Evolutionary conservation across 2,113 vertebrate species (phyloP), one percentile per base, ranked within the genome.

Genomic region (Oreamnos americanus): DNA sequence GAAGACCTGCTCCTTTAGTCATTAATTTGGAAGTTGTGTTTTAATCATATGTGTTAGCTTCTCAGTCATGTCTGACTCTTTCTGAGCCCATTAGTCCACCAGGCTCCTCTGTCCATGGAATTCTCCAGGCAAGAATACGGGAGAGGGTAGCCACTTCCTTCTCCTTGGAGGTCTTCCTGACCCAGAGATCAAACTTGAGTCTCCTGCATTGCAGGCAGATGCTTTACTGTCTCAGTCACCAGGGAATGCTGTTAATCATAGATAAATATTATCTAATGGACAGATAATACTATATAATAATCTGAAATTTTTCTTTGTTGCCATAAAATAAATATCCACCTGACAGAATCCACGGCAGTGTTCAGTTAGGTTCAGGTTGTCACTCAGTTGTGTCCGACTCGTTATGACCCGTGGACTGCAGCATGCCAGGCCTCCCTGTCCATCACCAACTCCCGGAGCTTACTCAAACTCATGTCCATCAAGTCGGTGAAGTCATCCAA

Each of bases 311-410:
- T 47, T 55, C 21, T 57, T 93, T 45, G 62, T 33, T 95, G 91
- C 62, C 43, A 82, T 64, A 84, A 60, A 81, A 84, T 91, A 91
- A 94, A 87, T 36, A 83, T 25, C n/a, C 16, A 74, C 36, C 26
- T 81, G 26, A 93, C 7, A 84, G 6, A 74, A 62, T 74, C 43
- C 90, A 81, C 14, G 79, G 9, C 16, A 91, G 36, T 21, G n/a
- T 71, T 36, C 64, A 71, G 1, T 36, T 71, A 21, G n/a, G 19
- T 71, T 36, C n/a, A 71, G n/a, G 36, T 71, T 1, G 64, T n/a
- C 16, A 0, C 33, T 17, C 30, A 64, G 15, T 67, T 2, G 0
- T 71, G n/a, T 71, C n/a, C 9, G 0, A 6, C n/a, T 71, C 64
- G 21, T 36, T 36, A 19, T 2, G 1, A 71, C 64, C 64, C 19